Percentiles rank a stretch among this genome's conserved stretches.
Conservation (phyloP, 2,888 invertebrate species). For the Epinotia nisella region DNA sequence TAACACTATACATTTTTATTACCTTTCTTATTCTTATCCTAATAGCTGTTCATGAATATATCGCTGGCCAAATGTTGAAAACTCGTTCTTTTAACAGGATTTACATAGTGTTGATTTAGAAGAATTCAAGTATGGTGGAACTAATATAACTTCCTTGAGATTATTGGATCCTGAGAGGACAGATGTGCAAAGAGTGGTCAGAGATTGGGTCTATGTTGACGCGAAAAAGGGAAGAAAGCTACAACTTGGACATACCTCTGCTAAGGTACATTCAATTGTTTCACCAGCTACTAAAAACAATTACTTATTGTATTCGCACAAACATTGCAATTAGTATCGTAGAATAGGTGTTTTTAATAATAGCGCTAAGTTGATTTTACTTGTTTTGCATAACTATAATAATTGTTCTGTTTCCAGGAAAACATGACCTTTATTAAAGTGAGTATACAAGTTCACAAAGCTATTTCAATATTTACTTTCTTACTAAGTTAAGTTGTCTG, state of each 20-base stretch:
- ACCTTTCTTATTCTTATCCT: neutral
- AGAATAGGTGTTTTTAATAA: neutral
- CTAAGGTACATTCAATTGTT: conserved; percentile 74
- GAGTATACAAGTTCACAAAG: conserved; percentile 57
- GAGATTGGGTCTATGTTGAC: conserved; percentile 92
- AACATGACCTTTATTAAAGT: conserved; percentile 90
- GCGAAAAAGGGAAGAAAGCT: conserved; percentile 87
- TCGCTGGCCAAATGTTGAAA: neutral
- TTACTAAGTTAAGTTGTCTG: neutral
- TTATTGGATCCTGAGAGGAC: conserved; percentile 93
- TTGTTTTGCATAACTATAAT: conserved; percentile 29
- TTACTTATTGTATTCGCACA: too few species aligned
- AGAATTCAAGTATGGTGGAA: conserved; percentile 97
- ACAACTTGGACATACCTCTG: conserved; percentile 84
- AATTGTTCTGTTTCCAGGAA: conserved; percentile 79
- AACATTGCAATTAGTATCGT: too few species aligned
- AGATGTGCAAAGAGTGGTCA: conserved; percentile 91
- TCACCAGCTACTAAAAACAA: neutral
- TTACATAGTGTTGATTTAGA: conserved; percentile 96
- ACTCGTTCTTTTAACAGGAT: conserved; percentile 84
- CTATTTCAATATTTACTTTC: conserved; percentile 7
- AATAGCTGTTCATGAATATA: neutral
- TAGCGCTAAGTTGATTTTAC: neutral
- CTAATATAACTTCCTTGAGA: conserved; percentile 97
- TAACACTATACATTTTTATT: neutral